Conservation (phyloP, 2,113 vertebrate species). For the Pantherophis guttatus region DNA sequence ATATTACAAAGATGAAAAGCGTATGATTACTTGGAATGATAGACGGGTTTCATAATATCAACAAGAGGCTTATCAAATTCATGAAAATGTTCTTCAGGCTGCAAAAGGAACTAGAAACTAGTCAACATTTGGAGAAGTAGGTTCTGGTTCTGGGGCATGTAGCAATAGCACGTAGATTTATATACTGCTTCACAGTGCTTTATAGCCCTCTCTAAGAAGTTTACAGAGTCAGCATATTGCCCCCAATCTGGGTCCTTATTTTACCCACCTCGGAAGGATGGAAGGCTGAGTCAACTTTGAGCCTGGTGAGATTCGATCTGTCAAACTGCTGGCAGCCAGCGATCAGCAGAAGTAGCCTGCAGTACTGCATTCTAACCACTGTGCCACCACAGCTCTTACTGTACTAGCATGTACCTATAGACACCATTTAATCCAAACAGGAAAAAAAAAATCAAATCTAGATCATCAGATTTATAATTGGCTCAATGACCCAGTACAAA, state of each 20-base stretch:
- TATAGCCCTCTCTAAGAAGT: too few species aligned
- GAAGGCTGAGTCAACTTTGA: too few species aligned
- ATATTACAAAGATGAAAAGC: slow-evolving; percentile 51
- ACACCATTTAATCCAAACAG: slow-evolving; percentile 19
- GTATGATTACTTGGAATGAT: slow-evolving; percentile 40
- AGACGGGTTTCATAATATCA: slow-evolving; percentile 23
- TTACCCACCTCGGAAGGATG: too few species aligned
- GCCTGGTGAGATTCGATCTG: too few species aligned
- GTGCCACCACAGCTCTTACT: background rate
- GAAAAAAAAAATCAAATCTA: background rate
- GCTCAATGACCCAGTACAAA: background rate
- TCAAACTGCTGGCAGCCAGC: too few species aligned
- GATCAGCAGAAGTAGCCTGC: too few species aligned
- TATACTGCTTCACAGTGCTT: too few species aligned
- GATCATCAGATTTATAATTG: too few species aligned
- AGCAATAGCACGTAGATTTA: too few species aligned
- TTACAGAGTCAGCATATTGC: too few species aligned
- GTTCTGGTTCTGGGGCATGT: background rate
- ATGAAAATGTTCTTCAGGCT: slow-evolving; percentile 25
- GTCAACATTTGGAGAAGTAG: slow-evolving; percentile 15
- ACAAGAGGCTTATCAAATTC: slow-evolving; percentile 21
- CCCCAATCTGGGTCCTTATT: too few species aligned
- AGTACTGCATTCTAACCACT: too few species aligned
- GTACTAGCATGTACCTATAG: background rate
- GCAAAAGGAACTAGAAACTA: background rate